Evolutionary conservation across 1,140 invertebrate genomes (phyloP), one percentile per base, ranked within the genome.

Genomic region (Caenorhabditis latens): DNA sequence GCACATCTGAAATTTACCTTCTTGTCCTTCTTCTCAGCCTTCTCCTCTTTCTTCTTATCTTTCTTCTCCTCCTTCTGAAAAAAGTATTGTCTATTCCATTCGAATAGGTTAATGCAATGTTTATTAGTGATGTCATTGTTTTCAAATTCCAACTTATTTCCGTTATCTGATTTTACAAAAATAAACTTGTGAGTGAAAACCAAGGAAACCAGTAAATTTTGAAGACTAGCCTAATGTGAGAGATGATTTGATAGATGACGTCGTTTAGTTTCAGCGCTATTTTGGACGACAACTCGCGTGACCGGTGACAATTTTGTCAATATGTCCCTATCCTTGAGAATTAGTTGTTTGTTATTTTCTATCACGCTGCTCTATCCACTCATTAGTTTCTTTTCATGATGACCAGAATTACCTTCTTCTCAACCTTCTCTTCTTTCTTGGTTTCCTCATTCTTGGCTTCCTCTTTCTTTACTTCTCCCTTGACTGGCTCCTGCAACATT

Each of bases 341-440:
- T 58, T 58, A 19, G 55, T 19, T 63, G 61, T 63, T 63, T 24
- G 9, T 24, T n/a, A 32, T n/a, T 7, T 58, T n/a, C n/a, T 65
- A 71, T 43, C 40, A 5, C 5, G 16, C 42, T 71, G 65, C 65
- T 43, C 40, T 71, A 71, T n/a, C 16, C 11, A 14, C 42, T 43
- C 42, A 43, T 46, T 71, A 46, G 65, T 43, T 67, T 42, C 42
- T 43, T 43, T 71, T 71, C 40, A 46, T 46, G 32, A 65, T 40
- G 11, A 79, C 43, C 71, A 79, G 19, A 8, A 79, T 84, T 79
- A 61, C 48, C 43, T 40, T 48, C 53, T 83, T 84, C 40, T 88
- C 86, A 43, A 67, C 84, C 82, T 90, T 84, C 48, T 86, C 84
- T 32, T 63, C 65, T 58, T 89, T 84, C 63, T 90, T 87, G 46